Conservation (phyloP, 30 jellyfish, hydroid and myxozoan species). For the Euphysa ruthae region DNA sequence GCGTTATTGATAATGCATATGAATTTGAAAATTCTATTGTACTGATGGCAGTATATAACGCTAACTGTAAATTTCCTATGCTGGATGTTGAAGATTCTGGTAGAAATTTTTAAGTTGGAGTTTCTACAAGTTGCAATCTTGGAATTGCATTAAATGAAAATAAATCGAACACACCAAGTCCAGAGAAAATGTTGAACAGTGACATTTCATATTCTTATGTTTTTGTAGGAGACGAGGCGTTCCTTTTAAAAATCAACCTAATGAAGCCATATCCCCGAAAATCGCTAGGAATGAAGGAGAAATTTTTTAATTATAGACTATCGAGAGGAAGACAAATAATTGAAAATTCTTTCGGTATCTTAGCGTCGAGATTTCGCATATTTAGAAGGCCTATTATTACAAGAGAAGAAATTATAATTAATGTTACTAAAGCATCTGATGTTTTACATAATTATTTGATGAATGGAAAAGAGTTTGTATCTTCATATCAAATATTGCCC, state of each 20-base stretch:
- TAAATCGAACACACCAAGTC: conserved; percentile 37
- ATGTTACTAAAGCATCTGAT: conserved; percentile 1
- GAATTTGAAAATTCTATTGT: conserved; percentile 28
- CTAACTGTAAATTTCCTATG: conserved; percentile 5
- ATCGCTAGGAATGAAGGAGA: conserved; percentile 33
- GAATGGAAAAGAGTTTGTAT: not conserved
- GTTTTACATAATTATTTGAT: not conserved
- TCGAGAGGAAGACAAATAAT: conserved; percentile 11
- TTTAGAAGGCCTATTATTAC: conserved; percentile 23
- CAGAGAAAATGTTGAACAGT: conserved; percentile 37
- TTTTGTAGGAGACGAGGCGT: conserved; percentile 63
- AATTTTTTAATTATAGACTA: conserved; percentile 17
- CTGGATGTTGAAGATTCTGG: conserved; percentile 35
- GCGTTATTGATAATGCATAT: no score
- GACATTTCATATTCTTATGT: conserved; percentile 39
- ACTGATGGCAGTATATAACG: conserved; percentile 30
- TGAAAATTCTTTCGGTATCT: conserved; percentile 26
- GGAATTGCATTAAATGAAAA: conserved; percentile 40
- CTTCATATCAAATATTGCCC: no score
- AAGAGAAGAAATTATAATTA: conserved; percentile 11
- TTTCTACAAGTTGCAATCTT: conserved; percentile 43
- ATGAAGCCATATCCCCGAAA: conserved; percentile 47
- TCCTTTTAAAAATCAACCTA: conserved; percentile 55
- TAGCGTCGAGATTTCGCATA: conserved; percentile 17
- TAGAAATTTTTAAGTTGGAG: conserved; percentile 35